Conservation (phyloP, 2,113 vertebrate genomes). For the Cairina moschata region DNA sequence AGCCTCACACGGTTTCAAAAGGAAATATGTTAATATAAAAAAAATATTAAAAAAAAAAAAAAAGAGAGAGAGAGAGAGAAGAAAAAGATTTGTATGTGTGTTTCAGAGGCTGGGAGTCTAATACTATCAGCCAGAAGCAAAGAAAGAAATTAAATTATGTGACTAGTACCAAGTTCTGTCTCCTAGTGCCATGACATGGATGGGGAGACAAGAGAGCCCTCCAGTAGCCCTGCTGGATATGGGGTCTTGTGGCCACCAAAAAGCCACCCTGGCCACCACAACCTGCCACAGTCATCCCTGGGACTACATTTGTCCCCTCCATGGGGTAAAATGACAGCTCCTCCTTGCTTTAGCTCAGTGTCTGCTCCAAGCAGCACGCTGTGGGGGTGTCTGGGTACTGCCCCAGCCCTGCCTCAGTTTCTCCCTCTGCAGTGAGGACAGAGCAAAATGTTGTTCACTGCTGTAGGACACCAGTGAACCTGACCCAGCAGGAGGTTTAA, state of each 20-base stretch:
- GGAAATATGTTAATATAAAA: slow-evolving; percentile 80
- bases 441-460: neutral
- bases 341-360: neutral
- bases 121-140: slow-evolving; percentile 64
- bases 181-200: neutral
- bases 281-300: neutral
- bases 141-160: slow-evolving; percentile 70
- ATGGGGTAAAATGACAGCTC: rapidly evolving
- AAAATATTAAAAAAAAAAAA: neutral
- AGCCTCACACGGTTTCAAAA: slow-evolving; percentile 80
- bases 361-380: rapidly evolving
- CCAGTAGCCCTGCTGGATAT: neutral
- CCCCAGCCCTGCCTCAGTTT: neutral
- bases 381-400: neutral
- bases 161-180: neutral
- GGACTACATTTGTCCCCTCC: neutral
- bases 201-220: neutral
- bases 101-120: slow-evolving; percentile 63
- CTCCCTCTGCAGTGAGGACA: neutral
- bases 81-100: slow-evolving; percentile 39
- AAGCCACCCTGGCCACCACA: rapidly evolving
- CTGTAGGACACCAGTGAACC: neutral
- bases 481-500: rapidly evolving
- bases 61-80: neutral
- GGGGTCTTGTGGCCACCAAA: rapidly evolving